Evolutionary conservation across 2,113 vertebrate species (phyloP).

Genomic region (Odocoileus virginianus): DNA sequence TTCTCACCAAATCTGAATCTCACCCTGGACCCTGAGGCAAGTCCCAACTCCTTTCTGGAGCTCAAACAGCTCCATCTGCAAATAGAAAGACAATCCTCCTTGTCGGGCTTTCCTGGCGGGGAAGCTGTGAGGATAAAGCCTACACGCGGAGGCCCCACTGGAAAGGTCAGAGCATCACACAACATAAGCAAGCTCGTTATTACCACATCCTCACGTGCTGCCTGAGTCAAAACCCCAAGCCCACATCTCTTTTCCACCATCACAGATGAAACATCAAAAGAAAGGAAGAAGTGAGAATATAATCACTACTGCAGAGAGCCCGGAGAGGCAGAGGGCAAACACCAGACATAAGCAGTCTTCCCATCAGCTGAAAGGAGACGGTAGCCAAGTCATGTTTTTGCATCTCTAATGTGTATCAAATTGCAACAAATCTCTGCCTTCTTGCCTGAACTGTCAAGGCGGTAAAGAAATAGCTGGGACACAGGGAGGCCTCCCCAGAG

Average conservation of each 20-base stretch:
- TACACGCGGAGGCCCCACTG: background rate
- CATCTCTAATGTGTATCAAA: background rate
- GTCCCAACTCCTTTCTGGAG: background rate
- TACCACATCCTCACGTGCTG: rapidly evolving
- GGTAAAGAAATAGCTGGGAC: background rate
- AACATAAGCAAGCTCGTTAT: background rate
- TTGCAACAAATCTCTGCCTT: background rate
- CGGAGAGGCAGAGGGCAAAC: background rate
- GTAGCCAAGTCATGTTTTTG: background rate
- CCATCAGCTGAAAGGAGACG: rapidly evolving
- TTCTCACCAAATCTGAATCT: background rate
- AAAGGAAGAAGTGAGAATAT: background rate
- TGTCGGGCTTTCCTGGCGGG: background rate
- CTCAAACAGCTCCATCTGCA: background rate
- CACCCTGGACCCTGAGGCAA: background rate
- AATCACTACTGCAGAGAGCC: background rate
- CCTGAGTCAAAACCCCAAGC: background rate
- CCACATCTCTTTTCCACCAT: background rate
- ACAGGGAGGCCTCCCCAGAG: background rate
- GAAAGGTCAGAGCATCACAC: background rate
- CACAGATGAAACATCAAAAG: background rate
- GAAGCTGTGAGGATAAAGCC: background rate
- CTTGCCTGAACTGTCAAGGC: background rate
- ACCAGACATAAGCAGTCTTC: background rate
- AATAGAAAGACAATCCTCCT: background rate